phyloP scores from a whole-genome alignment of 1,140 invertebrate species.

The Plectus sambesii region DNA sequence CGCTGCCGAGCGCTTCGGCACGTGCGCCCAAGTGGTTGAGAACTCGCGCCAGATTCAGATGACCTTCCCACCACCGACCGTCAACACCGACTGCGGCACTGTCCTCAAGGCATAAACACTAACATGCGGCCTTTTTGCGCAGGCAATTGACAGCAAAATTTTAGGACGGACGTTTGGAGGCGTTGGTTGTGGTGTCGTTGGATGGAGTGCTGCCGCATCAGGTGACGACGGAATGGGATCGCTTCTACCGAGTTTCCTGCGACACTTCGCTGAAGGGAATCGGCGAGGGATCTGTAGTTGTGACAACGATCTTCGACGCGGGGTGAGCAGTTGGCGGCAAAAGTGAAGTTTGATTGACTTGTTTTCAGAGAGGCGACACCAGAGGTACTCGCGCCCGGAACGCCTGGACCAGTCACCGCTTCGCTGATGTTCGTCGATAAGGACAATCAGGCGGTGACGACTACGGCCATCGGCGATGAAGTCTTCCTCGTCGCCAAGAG shows the following conservation, averaged over 20 bases:
- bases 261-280: constrained; percentile 45
- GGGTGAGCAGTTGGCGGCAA: constrained; percentile 18
- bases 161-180: constrained; percentile 42
- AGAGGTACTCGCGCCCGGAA: constrained; percentile 41
- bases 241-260: constrained; percentile 42
- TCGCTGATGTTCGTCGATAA: constrained; percentile 33
- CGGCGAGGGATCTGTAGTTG: constrained; percentile 42
- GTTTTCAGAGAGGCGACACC: constrained; percentile 33
- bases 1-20: constrained; percentile 43
- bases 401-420: constrained; percentile 43
- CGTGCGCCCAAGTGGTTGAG: constrained; percentile 43
- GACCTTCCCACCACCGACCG: constrained; percentile 43
- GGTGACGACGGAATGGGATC: constrained; percentile 46
- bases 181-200: constrained; percentile 42
- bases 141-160: neutral
- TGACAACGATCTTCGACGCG: constrained; percentile 45
- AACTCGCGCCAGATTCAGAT: constrained; percentile 45
- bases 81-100: constrained; percentile 42
- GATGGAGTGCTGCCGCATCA: constrained; percentile 44
- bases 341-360: neutral
- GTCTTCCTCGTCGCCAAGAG: constrained; percentile 19
- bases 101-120: constrained; percentile 30
- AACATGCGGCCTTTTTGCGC: neutral
- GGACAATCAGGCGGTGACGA: constrained; percentile 38
- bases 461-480: constrained; percentile 44